Evolutionary conservation across 2,113 vertebrate genomes (phyloP).

Genomic region (Anolis sagrei): DNA sequence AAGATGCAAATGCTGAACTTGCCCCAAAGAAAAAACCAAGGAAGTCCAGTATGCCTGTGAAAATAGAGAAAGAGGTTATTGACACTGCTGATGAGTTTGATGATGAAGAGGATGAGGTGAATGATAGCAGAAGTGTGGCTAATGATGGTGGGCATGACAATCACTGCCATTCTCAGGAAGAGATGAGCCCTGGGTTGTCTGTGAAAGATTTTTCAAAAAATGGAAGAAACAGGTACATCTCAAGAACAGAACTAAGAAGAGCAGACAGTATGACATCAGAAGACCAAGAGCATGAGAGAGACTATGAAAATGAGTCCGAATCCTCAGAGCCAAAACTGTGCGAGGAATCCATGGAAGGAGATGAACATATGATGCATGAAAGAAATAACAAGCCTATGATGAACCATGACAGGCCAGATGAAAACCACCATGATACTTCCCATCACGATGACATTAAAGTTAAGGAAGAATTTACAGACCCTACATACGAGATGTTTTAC

Average conservation of each 20-base stretch:
- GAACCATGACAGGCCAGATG: constrained; percentile 83
- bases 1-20: constrained; percentile 84
- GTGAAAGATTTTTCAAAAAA: constrained; percentile 91
- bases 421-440: constrained; percentile 87
- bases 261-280: constrained; percentile 97
- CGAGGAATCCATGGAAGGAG: constrained; percentile 91
- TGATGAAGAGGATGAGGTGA: constrained; percentile 91
- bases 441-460: constrained; percentile 92
- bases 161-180: constrained; percentile 94
- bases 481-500: constrained; percentile 99
- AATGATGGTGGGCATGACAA: constrained; percentile 91
- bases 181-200: constrained; percentile 92
- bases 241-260: constrained; percentile 87
- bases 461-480: constrained; percentile 96
- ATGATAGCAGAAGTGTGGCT: constrained; percentile 82
- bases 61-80: constrained; percentile 98
- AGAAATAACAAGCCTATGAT: constrained; percentile 77
- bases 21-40: constrained; percentile 98
- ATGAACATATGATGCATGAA: constrained; percentile 80
- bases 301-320: constrained; percentile 98
- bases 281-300: constrained; percentile 95
- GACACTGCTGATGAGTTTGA: constrained; percentile 96
- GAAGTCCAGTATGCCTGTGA: constrained; percentile 99
- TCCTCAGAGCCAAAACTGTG: constrained; percentile 94
- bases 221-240: constrained; percentile 83